A percentile compares a stretch with the other conserved stretches of the same genome.
Evolutionary conservation across 2,113 vertebrate genomes (phyloP).

Genomic region (Peromyscus californicus): DNA sequence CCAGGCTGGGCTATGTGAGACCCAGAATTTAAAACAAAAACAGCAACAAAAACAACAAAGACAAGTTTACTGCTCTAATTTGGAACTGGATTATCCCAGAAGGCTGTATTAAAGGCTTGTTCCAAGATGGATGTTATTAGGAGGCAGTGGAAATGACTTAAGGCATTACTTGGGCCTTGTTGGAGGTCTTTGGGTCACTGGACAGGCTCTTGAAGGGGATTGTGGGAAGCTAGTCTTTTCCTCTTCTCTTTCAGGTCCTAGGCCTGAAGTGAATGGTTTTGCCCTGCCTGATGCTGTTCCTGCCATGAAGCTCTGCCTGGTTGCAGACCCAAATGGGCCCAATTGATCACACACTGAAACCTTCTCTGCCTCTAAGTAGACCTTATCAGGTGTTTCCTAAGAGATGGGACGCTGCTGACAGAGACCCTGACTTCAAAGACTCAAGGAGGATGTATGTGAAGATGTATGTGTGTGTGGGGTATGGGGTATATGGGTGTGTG

Average conservation of each 20-base stretch:
- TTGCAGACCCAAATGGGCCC: not conserved
- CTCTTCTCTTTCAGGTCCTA: not conserved
- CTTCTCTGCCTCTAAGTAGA: too few relatives aligned
- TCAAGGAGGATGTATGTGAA: not conserved
- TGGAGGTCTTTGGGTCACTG: not conserved
- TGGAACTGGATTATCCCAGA: not conserved
- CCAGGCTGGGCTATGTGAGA: not conserved
- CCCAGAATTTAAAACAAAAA: not conserved
- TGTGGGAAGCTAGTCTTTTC: not conserved
- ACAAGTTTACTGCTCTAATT: not conserved
- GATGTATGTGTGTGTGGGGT: not conserved
- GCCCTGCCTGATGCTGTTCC: too few relatives aligned
- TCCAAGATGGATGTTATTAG: not conserved
- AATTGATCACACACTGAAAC: not conserved
- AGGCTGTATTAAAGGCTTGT: not conserved
- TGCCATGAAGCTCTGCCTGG: not conserved
- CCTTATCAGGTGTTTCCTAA: too few relatives aligned
- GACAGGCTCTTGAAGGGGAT: not conserved
- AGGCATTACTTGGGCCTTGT: not conserved
- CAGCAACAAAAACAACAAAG: not conserved
- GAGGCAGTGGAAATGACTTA: not conserved
- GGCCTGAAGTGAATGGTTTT: not conserved
- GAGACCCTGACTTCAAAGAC: too few relatives aligned
- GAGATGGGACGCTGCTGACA: not conserved
- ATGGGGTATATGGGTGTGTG: too few relatives aligned